phyloP scores from a whole-genome alignment of 2,888 invertebrate species.

The Agrenia bidenticulata region DNA sequence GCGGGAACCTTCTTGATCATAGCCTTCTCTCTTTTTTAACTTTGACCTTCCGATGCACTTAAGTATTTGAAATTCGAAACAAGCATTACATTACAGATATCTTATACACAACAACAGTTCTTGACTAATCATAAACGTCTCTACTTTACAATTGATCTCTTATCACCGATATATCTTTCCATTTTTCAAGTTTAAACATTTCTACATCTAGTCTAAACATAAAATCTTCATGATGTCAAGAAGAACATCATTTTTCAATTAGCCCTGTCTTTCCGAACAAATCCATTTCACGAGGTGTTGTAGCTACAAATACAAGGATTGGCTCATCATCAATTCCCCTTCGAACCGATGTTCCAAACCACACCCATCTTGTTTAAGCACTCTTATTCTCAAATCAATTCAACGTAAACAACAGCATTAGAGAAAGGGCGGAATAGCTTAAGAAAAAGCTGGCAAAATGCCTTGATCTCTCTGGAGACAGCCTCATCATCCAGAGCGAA shows the following conservation, averaged over 20 bases:
- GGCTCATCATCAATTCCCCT: neutral
- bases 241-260: slow-evolving; percentile 17
- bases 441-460: slow-evolving; percentile 14
- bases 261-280: slow-evolving; percentile 7
- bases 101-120: too few species aligned
- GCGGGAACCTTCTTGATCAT: too few species aligned
- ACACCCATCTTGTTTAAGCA: slow-evolving; percentile 4
- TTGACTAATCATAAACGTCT: too few species aligned
- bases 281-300: slow-evolving; percentile 2
- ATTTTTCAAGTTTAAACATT: neutral
- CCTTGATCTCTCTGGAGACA: slow-evolving; percentile 9
- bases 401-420: neutral
- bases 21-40: too few species aligned
- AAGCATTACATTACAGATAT: too few species aligned
- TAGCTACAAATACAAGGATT: slow-evolving; percentile 1
- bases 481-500: slow-evolving; percentile 19
- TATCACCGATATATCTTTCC: too few species aligned
- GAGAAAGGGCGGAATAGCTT: neutral
- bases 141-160: too few species aligned
- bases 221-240: slow-evolving; percentile 5
- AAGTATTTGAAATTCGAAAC: too few species aligned
- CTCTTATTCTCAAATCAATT: neutral
- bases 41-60: too few species aligned
- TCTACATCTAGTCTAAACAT: neutral
- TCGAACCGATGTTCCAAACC: neutral